A percentile compares a stretch with the other conserved stretches of the same genome.
phyloP scores from a whole-genome alignment of 92 coral and sea anemone genomes.

The Paramuricea clavata region DNA sequence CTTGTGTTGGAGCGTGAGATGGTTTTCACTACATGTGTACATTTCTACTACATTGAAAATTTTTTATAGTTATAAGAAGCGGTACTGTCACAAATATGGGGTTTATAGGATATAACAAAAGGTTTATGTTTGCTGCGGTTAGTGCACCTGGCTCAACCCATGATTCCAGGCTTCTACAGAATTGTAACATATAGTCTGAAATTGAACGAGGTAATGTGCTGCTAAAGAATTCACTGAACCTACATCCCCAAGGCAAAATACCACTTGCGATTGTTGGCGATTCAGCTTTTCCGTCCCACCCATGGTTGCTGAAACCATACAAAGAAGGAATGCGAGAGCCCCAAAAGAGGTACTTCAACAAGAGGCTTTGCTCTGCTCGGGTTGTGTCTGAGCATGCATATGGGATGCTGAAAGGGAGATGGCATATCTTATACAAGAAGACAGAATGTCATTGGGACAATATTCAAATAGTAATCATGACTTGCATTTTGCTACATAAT shows the following conservation, averaged over 20 bases:
- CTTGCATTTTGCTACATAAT: conserved; percentile 73
- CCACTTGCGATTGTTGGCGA: conserved; percentile 28
- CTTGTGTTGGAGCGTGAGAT: conserved; percentile 62
- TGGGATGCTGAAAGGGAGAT: too few relatives aligned
- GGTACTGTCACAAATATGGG: too few relatives aligned
- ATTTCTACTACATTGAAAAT: conserved; percentile 32
- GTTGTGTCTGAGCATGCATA: too few relatives aligned
- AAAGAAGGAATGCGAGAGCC: too few relatives aligned
- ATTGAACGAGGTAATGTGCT: conserved; percentile 38
- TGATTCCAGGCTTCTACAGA: conserved; percentile 55
- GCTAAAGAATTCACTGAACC: conserved; percentile 25
- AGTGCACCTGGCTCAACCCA: conserved; percentile 59
- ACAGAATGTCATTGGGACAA: too few relatives aligned
- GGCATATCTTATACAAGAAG: too few relatives aligned
- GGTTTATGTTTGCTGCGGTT: conserved; percentile 57
- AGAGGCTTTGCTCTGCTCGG: too few relatives aligned
- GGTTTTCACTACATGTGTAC: conserved; percentile 58
- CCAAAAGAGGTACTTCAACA: too few relatives aligned
- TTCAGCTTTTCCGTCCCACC: not conserved
- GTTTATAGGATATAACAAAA: too few relatives aligned
- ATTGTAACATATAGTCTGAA: conserved; percentile 26
- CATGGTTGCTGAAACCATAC: not conserved
- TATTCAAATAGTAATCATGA: too few relatives aligned
- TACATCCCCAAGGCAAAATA: conserved; percentile 47
- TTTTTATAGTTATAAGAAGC: conserved; percentile 41